Conservation (phyloP, 1,140 invertebrate genomes). For the Sycobia sp. region DNA sequence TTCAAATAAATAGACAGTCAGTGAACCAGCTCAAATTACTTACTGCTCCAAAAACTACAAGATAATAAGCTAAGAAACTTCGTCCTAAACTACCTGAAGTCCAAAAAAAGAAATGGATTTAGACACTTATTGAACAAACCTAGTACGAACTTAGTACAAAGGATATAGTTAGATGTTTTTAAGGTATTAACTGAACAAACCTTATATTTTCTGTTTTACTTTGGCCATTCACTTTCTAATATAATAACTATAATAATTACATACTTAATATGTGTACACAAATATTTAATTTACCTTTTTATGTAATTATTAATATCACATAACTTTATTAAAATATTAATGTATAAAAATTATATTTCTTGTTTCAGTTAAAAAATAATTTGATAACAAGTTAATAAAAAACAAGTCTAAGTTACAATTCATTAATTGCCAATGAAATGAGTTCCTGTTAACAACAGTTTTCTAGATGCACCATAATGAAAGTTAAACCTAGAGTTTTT, state of each 20-base stretch:
- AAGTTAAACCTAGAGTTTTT: constrained; percentile 68
- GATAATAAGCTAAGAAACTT: background rate
- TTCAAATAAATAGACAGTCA: background rate
- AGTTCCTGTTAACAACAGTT: background rate
- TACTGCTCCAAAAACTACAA: background rate
- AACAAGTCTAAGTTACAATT: constrained; percentile 9
- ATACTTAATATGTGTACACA: no score
- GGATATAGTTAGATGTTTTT: no score
- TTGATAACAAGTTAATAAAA: background rate
- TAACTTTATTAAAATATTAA: background rate
- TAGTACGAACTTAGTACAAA: background rate
- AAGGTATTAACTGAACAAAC: background rate
- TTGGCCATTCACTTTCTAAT: no score
- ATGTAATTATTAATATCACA: background rate
- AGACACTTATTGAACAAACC: background rate
- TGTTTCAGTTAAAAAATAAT: background rate
- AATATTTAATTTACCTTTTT: background rate
- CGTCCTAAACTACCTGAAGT: no score
- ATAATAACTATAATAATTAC: no score
- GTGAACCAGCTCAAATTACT: background rate
- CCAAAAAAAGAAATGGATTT: background rate
- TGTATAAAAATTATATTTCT: background rate
- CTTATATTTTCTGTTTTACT: no score
- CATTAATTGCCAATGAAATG: constrained; percentile 1
- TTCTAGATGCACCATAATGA: constrained; percentile 39